Base-by-base conservation (phyloP, 1,140 invertebrate genomes). In the Latrodectus geometricus region DNA sequence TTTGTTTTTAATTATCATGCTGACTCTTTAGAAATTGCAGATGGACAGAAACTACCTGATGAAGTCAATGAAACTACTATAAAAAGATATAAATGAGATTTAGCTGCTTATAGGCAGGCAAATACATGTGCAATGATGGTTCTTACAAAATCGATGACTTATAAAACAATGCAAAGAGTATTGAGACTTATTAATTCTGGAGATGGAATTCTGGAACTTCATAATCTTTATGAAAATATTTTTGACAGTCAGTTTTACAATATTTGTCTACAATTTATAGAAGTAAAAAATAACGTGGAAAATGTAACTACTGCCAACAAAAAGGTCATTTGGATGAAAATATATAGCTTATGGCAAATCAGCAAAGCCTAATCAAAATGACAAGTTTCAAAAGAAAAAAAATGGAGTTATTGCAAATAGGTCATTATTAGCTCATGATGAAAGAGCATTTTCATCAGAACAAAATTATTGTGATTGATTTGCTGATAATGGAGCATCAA, bases 311-410 rank as follows among this genome's bases (percentile, higher is more conserved):
- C 61, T 65, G 61, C n/a, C 61, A 65, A 65, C 3, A 2, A n/a
- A 65, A 65, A n/a, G 7, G 61, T 1, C 7, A 65, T n/a, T 7
- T 14, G 61, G 61, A 3, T 65, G n/a, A 54, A 75, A 80, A 49
- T 50, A 77, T 74, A 86, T 86, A 15, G 17, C 74, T n/a, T 74
- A 86, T n/a, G 69, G 54, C 17, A 61, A 50, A 69, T 56, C 78
- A 49, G 0, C 3, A 48, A 81, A 81, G 35, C 5, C 49, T 7
- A 81, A 49, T 14, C 35, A 23, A 20, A 74, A 49, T 20, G 23
- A 72, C 35, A 1, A 35, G 35, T 5, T 35, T 72, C n/a, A 11
- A 49, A 9, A n/a, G n/a, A n/a, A 49, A 21, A n/a, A 23, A 15
- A 74, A 56, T 83, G 50, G n/a, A 21, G 54, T 79, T 14, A 12